Base-by-base conservation (phyloP, 2,113 vertebrate species). In the Lanius collurio region DNA sequence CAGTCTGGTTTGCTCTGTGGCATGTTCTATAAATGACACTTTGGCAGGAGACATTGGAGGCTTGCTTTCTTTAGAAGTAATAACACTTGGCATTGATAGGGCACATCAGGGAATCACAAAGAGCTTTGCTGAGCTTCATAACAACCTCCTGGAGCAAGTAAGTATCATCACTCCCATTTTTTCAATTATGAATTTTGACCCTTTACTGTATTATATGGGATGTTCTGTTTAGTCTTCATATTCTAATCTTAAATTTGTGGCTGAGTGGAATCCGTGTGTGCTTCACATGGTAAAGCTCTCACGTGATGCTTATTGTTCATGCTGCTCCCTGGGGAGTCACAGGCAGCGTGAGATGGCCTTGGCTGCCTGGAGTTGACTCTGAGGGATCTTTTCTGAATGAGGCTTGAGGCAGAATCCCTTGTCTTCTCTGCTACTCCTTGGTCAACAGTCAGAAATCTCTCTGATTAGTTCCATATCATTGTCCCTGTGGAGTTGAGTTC, bases 301-400 rank as follows among this genome's bases (percentile, higher is more conserved):
- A 30, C 3, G 7, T 35, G 70, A 15, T 69, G 21, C 8, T 39
- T 73, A 18, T 21, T 52, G n/a, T 30, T 80, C 28, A 5, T 60
- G 64, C 23, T 69, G 33, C 24, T 74, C 13, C 50, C 16, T 0
- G 0, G 8, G 17, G 56, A 76, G 31, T 8, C 33, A 19, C 0
- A 0, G 26, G 27, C 53, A 71, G 22, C 0, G 1, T 41, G 53
- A 70, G 23, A 30, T 35, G 41, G 22, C 59, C 74, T 83, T 83
- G 63, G 30, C 90, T 88, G 55, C 44, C 74, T 74, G 64, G 55
- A 86, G 10, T 23, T 70, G 63, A 37, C 52, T 84, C 70, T 47
- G 46, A 50, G 24, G 27, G 30, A 27, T 33, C 17, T 79, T n/a
- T 73, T 44, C 33, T 39, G 42, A 73, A 31, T 42, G 23, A 49